Conservation (phyloP, 2,797 vertebrate genomes). For the Rhinella marina region DNA sequence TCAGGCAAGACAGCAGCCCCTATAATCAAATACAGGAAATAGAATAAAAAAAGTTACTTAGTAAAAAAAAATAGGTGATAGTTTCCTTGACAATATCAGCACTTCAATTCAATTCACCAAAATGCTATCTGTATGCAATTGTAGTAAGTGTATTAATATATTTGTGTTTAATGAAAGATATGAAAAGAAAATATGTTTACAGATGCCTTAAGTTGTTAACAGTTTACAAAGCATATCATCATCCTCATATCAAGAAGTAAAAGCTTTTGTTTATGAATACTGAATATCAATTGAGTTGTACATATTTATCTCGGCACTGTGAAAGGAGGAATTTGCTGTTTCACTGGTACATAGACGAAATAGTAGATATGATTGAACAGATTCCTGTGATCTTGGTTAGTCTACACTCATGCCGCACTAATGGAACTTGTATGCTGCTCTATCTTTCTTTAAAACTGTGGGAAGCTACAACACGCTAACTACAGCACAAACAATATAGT, state of each 20-base stretch:
- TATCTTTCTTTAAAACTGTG: constrained; percentile 23
- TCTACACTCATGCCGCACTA: constrained; percentile 38
- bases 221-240: neutral
- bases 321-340: constrained; percentile 37
- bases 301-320: constrained; percentile 40
- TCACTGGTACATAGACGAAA: constrained; percentile 31
- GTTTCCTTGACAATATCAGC: too few relatives aligned
- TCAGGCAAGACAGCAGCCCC: too few relatives aligned
- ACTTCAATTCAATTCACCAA: too few relatives aligned
- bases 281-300: constrained; percentile 10
- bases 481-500: constrained; percentile 32
- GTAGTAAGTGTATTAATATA: neutral
- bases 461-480: constrained; percentile 40
- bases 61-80: too few relatives aligned
- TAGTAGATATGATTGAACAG: constrained; percentile 43
- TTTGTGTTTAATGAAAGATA: neutral
- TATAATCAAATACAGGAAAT: too few relatives aligned
- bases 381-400: constrained; percentile 47
- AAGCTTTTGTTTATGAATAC: neutral
- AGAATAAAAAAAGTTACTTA: too few relatives aligned
- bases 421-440: constrained; percentile 50
- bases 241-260: constrained; percentile 20
- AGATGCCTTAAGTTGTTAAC: neutral
- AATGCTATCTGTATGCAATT: too few relatives aligned
- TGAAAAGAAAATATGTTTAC: constrained; percentile 5